Base-by-base conservation (phyloP, 2,797 vertebrate genomes). In the Tolypeutes matacus region DNA sequence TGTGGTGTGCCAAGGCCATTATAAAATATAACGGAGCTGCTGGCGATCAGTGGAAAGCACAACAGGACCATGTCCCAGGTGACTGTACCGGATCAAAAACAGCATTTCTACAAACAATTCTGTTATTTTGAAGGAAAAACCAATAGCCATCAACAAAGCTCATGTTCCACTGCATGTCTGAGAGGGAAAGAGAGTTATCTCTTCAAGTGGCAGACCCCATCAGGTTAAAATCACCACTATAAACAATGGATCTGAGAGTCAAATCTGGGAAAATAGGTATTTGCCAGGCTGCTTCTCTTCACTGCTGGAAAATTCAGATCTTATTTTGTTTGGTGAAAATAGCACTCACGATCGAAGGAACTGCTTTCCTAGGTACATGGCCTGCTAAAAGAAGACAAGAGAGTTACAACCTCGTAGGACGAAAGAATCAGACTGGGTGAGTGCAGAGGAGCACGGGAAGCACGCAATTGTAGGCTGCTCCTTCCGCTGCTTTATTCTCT, bases 1-100 rank as follows among this genome's bases (percentile, higher is more conserved):
- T 39, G 39, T 58, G 51, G 51, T 29, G 34, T 3, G 2, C 78
- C 77, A 58, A 46, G 46, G 34, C 67, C 58, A 69, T 95, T 89
- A 91, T 82, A 72, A 89, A 96, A 72, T 86, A 96, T 29, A 96
- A 95, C 84, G 72, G 84, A 94, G 87, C 20, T 65, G 72, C 80
- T 86, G 72, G 65, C 6, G 3, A 86, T 31, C 75, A 90, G 90
- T 39, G 42, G 94, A 92, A 89, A 94, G 89, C 73, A 73, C 5
- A 18, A 76, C 46, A 84, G 76, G 67, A 89, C 85, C 23, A 7
- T 58, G 25, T 49, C 87, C 91, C 0, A 27, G 77, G 39, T 67
- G 88, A 84, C 49, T 49, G 73, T 81, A 73, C 36, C 42, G 67
- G 95, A 82, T 87, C 29, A 81, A 78, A 95, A 78, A 49, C 27